Evolutionary conservation across 2,797 vertebrate genomes (phyloP).

Genomic region (Hemitrygon akajei): DNA sequence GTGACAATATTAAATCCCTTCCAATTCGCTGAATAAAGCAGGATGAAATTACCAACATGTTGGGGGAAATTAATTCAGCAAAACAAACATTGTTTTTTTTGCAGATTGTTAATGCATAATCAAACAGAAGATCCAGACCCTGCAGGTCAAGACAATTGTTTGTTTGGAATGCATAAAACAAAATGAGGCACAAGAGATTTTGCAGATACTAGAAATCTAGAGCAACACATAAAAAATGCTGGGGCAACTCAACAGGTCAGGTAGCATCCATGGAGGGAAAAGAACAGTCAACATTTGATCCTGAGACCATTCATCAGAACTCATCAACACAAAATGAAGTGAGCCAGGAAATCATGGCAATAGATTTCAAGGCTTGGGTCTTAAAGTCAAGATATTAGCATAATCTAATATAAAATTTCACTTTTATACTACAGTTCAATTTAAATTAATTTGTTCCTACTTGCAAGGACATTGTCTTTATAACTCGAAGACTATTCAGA

Average conservation of each 20-base stretch:
- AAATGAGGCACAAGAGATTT: neutral
- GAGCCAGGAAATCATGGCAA: neutral
- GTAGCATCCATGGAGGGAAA: too few species aligned
- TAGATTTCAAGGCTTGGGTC: neutral
- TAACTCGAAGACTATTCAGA: neutral
- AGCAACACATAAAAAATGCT: too few species aligned
- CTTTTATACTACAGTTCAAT: neutral
- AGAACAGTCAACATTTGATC: too few species aligned
- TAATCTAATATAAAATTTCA: neutral
- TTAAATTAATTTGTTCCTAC: constrained; percentile 9
- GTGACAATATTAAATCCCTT: too few species aligned
- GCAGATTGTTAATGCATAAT: neutral
- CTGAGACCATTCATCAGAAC: too few species aligned
- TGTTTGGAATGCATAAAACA: neutral
- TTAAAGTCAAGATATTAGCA: constrained; percentile 8
- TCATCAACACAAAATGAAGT: neutral
- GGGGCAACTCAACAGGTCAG: too few species aligned
- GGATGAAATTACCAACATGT: neutral
- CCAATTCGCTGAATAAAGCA: neutral
- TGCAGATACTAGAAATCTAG: too few species aligned
- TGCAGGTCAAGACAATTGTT: neutral
- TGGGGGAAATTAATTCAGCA: neutral
- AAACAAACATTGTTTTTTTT: neutral
- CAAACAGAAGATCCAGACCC: neutral
- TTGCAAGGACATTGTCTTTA: neutral